These are phyloP conservation scores for Acrobasis consociella DNA, from an alignment of 2,888 invertebrate species.

Conservation along the genomic window DNA sequence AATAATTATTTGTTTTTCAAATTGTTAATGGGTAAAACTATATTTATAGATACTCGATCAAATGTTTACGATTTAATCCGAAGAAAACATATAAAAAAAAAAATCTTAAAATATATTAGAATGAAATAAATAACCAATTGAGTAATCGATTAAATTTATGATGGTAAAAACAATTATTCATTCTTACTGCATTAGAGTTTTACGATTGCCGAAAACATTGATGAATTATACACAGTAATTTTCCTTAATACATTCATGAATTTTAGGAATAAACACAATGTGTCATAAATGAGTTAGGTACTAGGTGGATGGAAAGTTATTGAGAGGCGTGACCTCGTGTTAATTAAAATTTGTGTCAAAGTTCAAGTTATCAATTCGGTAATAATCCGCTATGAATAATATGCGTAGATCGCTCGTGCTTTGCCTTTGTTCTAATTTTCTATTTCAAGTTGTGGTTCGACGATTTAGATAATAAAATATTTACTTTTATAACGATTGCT, in stretches of 20 bases:
- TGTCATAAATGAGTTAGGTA: constrained; percentile 17
- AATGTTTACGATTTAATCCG: not conserved
- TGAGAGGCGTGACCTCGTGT: constrained; percentile 38
- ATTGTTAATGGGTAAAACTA: not conserved
- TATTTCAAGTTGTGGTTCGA: constrained; percentile 13
- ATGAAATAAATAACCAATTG: not conserved
- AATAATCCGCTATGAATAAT: constrained; percentile 24
- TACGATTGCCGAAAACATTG: not conserved
- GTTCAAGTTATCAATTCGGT: constrained; percentile 36
- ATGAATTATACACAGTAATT: not conserved
- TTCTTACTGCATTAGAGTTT: not conserved
- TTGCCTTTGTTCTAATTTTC: constrained; percentile 2
- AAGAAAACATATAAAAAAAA: no score
- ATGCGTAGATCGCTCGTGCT: not conserved
- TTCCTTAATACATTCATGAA: constrained; percentile 6
- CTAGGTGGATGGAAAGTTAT: constrained; percentile 40
- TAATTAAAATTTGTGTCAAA: constrained; percentile 42
- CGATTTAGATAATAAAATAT: constrained; percentile 4
- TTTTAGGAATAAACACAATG: constrained; percentile 19
- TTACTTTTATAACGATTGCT: no score
- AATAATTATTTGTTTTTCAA: not conserved
- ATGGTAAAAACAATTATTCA: not conserved
- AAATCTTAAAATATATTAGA: not conserved
- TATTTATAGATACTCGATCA: no score
- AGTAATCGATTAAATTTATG: not conserved